Evolutionary conservation across 2,797 vertebrate genomes (phyloP).

Genomic region (Anguilla marmorata): DNA sequence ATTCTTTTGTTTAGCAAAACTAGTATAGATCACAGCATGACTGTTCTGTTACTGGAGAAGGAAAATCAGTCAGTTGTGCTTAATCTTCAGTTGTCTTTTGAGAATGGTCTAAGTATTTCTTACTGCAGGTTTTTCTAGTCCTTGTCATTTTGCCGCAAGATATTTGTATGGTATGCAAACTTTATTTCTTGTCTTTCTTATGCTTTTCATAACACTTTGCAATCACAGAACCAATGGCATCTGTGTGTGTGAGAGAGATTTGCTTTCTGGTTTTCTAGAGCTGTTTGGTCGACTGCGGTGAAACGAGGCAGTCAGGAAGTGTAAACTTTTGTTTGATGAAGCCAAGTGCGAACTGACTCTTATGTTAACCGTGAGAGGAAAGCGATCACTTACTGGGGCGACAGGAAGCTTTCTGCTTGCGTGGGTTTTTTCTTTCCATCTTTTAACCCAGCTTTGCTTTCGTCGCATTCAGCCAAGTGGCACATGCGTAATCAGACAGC

Average conservation of each 20-base stretch:
- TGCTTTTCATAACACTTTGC: neutral
- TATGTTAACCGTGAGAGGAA: constrained; percentile 4
- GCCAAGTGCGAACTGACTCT: too few relatives aligned
- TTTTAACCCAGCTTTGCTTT: neutral
- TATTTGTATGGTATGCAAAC: neutral
- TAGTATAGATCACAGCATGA: neutral
- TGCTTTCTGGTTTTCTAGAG: neutral
- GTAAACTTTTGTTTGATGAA: neutral
- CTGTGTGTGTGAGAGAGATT: neutral
- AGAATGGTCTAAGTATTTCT: neutral
- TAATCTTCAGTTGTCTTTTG: neutral
- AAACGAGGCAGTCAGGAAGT: neutral
- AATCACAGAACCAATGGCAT: neutral
- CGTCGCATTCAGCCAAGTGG: neutral
- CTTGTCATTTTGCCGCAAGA: constrained; percentile 6
- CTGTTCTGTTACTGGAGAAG: too few relatives aligned
- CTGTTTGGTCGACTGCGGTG: neutral
- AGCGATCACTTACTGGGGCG: constrained; percentile 3
- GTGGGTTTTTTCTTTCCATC: constrained; percentile 20
- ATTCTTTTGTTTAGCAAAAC: neutral
- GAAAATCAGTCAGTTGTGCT: neutral
- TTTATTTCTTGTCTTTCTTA: neutral
- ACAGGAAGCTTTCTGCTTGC: constrained; percentile 21
- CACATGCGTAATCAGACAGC: neutral
- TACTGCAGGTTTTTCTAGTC: neutral